These are phyloP conservation scores for Escarpia spicata DNA, from an alignment of 2,888 invertebrate species.

Conservation along the genomic window DNA sequence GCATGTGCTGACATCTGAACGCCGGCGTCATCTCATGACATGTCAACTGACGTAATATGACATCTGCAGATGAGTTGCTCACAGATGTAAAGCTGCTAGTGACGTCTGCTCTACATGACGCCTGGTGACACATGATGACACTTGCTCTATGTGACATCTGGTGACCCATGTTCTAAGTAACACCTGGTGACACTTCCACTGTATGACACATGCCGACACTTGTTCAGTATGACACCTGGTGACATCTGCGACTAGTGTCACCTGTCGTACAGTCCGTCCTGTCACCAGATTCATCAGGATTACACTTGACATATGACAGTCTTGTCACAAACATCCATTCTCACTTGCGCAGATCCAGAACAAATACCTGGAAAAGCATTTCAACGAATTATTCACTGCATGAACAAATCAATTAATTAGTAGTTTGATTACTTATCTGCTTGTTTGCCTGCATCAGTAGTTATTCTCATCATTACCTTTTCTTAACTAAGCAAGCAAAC, in stretches of 20 bases:
- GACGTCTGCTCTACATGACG: no score
- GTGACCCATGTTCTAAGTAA: background rate
- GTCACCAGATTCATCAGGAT: background rate
- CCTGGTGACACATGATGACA: background rate
- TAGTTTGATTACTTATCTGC: no score
- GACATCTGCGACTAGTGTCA: background rate
- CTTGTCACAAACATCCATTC: background rate
- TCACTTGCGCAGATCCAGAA: conserved; percentile 3
- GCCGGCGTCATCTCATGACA: background rate
- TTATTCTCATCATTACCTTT: no score
- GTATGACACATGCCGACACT: background rate
- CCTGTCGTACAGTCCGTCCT: background rate
- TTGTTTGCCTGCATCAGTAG: no score
- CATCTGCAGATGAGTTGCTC: conserved; percentile 1
- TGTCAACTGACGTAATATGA: background rate
- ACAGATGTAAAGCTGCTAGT: background rate
- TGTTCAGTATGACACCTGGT: background rate
- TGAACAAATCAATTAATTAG: background rate
- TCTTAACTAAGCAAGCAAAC: no score
- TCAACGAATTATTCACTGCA: background rate
- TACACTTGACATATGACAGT: background rate
- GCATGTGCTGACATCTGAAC: background rate
- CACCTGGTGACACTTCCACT: background rate
- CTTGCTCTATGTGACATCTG: no score
- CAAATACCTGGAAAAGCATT: background rate